Conservation (phyloP, 2,113 vertebrate genomes). For the Rhinolophus ferrumequinum region DNA sequence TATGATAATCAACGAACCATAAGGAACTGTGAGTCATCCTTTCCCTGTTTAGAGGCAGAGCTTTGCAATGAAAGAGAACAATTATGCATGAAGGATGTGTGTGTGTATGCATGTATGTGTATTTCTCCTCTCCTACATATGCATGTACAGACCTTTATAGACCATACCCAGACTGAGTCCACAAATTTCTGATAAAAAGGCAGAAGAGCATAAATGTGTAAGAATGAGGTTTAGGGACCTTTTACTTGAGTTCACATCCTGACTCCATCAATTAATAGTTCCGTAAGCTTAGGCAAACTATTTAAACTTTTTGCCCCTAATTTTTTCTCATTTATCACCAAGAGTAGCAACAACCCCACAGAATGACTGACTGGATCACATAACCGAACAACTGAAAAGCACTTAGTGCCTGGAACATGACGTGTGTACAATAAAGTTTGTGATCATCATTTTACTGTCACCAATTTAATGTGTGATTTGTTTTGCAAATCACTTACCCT, state of each 20-base stretch:
- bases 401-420: background rate
- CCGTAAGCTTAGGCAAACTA: background rate
- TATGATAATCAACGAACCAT: conserved; percentile 76
- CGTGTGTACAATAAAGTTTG: too few relatives aligned
- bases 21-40: conserved; percentile 75
- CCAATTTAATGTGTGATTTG: background rate
- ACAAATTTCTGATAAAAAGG: background rate
- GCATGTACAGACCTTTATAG: conserved; percentile 17
- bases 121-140: background rate
- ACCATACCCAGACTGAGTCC: background rate
- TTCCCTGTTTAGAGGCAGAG: conserved; percentile 67
- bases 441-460: background rate
- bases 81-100: background rate
- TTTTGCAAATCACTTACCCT: background rate
- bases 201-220: background rate
- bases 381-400: background rate
- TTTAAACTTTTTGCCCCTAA: background rate
- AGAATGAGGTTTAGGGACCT: background rate
- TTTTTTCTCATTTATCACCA: background rate
- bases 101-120: background rate
- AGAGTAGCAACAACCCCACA: background rate
- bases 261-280: background rate
- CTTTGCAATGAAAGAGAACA: conserved; percentile 41
- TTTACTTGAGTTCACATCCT: background rate
- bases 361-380: background rate